Evolutionary conservation across 2,888 invertebrate genomes (phyloP).

Genomic region (Pachydiplax longipennis): DNA sequence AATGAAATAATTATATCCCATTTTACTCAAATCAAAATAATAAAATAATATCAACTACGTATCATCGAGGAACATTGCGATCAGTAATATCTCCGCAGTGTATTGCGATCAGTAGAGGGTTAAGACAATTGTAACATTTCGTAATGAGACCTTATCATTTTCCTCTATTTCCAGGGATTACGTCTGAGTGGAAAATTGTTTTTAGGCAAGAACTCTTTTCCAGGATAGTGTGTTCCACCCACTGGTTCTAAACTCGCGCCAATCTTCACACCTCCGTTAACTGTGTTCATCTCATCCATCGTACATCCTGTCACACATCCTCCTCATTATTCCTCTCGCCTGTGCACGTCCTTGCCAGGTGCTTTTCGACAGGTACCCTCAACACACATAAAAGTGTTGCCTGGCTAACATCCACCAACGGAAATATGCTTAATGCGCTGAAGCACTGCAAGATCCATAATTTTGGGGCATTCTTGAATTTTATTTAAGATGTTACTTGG

Average conservation of each 20-base stretch:
- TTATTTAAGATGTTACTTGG: too few species aligned
- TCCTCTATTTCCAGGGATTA: background rate
- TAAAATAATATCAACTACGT: too few species aligned
- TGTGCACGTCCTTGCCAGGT: background rate
- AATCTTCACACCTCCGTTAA: background rate
- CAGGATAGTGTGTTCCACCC: background rate
- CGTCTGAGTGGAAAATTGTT: background rate
- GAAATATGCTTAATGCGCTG: background rate
- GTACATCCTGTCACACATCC: background rate
- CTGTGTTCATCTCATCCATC: background rate
- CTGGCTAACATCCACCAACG: background rate
- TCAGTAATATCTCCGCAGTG: too few species aligned
- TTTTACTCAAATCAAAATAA: too few species aligned
- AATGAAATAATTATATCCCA: too few species aligned
- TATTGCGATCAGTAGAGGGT: too few species aligned
- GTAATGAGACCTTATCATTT: too few species aligned
- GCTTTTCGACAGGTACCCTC: background rate
- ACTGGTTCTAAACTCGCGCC: background rate
- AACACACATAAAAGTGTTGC: background rate
- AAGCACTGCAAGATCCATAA: too few species aligned
- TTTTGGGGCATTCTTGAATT: too few species aligned
- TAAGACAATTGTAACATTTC: too few species aligned
- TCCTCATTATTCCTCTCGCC: background rate
- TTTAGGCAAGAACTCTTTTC: background rate
- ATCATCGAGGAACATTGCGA: too few species aligned